Conservation (phyloP, 1,140 invertebrate species). For the Trypoxylus dichotomus region DNA sequence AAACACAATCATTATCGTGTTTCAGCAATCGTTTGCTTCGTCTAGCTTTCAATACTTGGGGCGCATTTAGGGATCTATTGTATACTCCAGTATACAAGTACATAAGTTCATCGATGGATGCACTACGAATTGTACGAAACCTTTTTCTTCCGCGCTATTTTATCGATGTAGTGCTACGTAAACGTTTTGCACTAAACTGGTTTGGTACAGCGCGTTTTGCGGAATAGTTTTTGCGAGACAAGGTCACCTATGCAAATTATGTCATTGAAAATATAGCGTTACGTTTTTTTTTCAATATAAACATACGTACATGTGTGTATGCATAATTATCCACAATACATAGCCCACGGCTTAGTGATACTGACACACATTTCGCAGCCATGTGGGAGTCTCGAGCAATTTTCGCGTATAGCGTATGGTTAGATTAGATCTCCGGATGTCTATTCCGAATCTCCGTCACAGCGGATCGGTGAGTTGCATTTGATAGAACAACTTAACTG, state of each 20-base stretch:
- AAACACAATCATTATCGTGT: background rate
- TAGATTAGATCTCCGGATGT: too few species aligned
- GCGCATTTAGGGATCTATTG: background rate
- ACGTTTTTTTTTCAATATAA: background rate
- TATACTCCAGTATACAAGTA: background rate
- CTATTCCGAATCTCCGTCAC: background rate
- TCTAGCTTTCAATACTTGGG: background rate
- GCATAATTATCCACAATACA: background rate
- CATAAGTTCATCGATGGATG: too few species aligned
- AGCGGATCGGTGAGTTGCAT: background rate
- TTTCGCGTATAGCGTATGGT: background rate
- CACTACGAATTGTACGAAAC: background rate
- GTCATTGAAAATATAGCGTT: conserved; percentile 16
- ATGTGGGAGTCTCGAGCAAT: background rate
- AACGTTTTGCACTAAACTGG: background rate
- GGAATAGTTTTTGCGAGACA: background rate
- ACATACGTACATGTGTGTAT: background rate
- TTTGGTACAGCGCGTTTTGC: background rate
- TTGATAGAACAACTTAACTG: background rate
- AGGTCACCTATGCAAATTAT: conserved; percentile 12
- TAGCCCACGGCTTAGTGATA: background rate
- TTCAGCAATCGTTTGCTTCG: background rate
- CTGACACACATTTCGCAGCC: background rate
- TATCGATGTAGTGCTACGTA: background rate
- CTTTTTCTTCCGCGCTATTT: background rate